A percentile compares a stretch with the other conserved stretches of the same genome.
Evolutionary conservation across 2,113 vertebrate genomes (phyloP).

Genomic region (Dromas ardeola): DNA sequence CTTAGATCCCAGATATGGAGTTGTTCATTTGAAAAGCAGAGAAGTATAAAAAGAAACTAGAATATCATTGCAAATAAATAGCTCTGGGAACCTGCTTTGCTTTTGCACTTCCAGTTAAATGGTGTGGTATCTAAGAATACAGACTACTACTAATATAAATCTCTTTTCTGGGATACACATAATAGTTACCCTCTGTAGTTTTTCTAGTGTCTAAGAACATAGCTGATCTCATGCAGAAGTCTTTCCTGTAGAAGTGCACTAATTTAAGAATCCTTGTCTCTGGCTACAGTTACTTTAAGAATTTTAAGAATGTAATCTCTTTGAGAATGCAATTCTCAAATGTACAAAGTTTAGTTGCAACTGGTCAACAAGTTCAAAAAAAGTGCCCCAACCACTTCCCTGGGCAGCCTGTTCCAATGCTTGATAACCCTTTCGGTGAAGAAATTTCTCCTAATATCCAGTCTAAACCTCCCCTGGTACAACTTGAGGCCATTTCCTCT

Average conservation of each 20-base stretch:
- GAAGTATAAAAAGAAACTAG: background rate
- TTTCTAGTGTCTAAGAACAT: background rate
- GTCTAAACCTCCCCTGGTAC: too few species aligned
- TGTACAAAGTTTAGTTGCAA: background rate
- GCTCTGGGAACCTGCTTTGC: background rate
- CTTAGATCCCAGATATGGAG: background rate
- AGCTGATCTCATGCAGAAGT: background rate
- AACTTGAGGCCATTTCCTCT: too few species aligned
- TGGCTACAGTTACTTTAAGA: background rate
- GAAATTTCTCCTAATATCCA: too few species aligned
- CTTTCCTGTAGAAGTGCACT: background rate
- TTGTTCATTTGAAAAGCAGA: background rate
- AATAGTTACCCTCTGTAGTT: background rate
- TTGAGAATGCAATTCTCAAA: background rate
- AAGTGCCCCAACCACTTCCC: too few species aligned
- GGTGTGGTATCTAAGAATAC: background rate
- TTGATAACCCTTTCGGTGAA: too few species aligned
- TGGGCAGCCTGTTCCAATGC: too few species aligned
- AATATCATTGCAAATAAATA: background rate
- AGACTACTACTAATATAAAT: background rate
- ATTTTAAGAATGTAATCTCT: background rate
- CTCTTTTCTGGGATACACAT: background rate
- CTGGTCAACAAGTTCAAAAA: background rate
- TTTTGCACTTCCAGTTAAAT: background rate
- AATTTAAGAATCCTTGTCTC: background rate